phyloP scores from a whole-genome alignment of 2,113 vertebrate genomes.

The Chionomys nivalis region DNA sequence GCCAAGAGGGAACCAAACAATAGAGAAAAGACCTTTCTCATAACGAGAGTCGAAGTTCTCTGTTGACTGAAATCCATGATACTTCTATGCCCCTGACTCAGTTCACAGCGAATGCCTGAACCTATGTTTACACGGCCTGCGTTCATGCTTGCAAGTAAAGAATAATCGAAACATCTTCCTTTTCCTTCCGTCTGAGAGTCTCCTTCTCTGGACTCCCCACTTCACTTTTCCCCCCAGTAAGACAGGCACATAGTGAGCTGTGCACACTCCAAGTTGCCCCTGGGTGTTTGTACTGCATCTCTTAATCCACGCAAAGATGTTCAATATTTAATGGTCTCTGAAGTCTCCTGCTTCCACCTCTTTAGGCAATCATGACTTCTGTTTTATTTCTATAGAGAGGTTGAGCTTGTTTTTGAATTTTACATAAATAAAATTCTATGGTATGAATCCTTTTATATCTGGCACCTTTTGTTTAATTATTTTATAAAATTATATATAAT shows the following conservation, averaged over 20 bases:
- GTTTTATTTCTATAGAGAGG: neutral
- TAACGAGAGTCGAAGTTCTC: neutral
- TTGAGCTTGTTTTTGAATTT: conserved; percentile 23
- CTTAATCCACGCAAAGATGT: neutral
- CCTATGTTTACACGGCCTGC: no score
- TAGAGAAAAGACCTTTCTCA: neutral
- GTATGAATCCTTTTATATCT: neutral
- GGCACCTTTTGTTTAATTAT: neutral
- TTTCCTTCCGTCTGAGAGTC: neutral
- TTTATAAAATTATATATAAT: no score
- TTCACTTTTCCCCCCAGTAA: neutral
- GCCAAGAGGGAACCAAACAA: neutral
- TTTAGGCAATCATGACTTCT: neutral
- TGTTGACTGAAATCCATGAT: neutral
- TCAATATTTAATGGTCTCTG: neutral
- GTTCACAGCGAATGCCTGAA: neutral
- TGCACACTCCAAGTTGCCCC: neutral
- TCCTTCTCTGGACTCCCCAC: neutral
- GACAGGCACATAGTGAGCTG: neutral
- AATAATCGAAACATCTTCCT: neutral
- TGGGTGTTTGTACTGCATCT: neutral
- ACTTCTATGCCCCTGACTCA: neutral
- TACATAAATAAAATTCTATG: neutral
- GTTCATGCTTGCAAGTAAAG: neutral
- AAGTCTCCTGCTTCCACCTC: neutral